phyloP scores from a whole-genome alignment of 2,113 vertebrate genomes.

The Menura novaehollandiae region DNA sequence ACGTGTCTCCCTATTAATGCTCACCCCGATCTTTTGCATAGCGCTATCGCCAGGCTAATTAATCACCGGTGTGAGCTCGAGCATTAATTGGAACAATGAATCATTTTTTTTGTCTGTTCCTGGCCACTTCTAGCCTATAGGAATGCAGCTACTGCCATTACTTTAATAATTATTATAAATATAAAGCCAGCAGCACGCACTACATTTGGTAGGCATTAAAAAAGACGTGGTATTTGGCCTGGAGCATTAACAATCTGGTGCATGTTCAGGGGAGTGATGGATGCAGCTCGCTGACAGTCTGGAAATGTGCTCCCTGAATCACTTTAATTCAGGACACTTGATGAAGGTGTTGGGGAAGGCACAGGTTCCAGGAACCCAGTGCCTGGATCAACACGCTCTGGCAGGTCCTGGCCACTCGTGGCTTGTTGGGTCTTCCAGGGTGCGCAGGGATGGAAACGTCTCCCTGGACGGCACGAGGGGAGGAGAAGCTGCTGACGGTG shows the following conservation, averaged over 20 bases:
- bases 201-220: slow-evolving; percentile 31
- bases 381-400: background rate
- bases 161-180: slow-evolving; percentile 43
- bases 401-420: background rate
- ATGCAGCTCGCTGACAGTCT: background rate
- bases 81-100: slow-evolving; percentile 56
- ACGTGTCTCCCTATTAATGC: slow-evolving; percentile 35
- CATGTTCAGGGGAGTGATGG: background rate
- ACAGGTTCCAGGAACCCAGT: background rate
- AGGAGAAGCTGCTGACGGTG: background rate
- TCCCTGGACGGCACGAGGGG: background rate
- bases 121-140: background rate
- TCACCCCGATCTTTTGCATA: slow-evolving; percentile 27
- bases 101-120: background rate
- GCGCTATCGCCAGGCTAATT: slow-evolving; percentile 18
- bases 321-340: background rate
- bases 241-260: slow-evolving; percentile 20
- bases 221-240: slow-evolving; percentile 14
- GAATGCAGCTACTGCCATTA: background rate
- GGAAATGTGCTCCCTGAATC: slow-evolving; percentile 1
- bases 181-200: background rate
- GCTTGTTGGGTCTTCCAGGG: background rate
- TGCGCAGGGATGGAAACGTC: background rate
- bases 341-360: background rate
- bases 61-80: slow-evolving; percentile 43